Evolutionary conservation across 2,113 vertebrate species (phyloP).

Genomic region (Cinclus mexicanus): DNA sequence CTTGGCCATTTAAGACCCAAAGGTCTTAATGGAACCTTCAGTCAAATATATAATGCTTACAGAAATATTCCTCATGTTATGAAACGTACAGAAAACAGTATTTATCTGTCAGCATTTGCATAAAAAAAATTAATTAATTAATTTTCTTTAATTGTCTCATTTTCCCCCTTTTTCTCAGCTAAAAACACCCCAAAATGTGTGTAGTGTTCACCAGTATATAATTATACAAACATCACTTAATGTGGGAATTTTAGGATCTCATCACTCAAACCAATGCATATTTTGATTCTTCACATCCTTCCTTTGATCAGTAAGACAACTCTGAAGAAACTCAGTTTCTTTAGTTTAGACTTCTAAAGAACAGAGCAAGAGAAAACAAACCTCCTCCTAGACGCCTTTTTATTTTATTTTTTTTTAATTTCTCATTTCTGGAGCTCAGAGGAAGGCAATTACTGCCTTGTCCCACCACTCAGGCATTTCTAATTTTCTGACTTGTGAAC

Average conservation of each 20-base stretch:
- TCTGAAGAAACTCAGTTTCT: background rate
- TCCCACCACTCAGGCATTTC: background rate
- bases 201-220: background rate
- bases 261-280: background rate
- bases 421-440: background rate
- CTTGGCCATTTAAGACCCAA: fast-evolving
- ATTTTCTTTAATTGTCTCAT: background rate
- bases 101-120: background rate
- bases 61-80: background rate
- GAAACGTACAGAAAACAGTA: background rate
- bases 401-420: background rate
- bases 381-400: background rate
- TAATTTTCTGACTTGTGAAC: background rate
- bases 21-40: background rate
- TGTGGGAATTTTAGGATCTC: background rate
- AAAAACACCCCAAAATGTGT: background rate
- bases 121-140: background rate
- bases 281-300: background rate
- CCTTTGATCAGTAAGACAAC: background rate
- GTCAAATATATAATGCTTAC: background rate
- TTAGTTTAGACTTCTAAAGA: background rate
- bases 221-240: background rate
- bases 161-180: background rate
- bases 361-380: background rate
- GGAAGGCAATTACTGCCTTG: background rate